Evolutionary conservation across 2,888 invertebrate species (phyloP), one percentile per base, ranked within the genome.

Genomic region (Pinctada fucata): DNA sequence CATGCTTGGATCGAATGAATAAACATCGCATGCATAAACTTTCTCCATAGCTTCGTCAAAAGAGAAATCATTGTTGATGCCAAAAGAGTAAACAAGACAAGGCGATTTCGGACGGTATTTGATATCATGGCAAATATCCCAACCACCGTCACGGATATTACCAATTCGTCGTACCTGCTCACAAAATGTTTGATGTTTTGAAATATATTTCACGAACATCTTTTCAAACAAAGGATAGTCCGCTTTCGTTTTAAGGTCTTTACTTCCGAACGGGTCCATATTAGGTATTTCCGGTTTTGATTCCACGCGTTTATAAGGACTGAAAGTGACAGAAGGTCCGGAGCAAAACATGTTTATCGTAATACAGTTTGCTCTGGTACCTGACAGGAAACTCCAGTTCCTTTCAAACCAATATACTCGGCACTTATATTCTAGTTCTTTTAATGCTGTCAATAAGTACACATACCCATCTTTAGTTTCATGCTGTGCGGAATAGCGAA

Each of bases 51-150:
- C 72, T 13, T 72, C 72, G n/a, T 72, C 72, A 31, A 31, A 31
- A 31, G 31, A 31, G 31, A 31, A 31, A 31, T 31, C 31, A 31
- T 31, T 31, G 31, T 31, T 31, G 31, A 72, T 72, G 13, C 72
- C 72, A 13, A 72, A 10, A 13, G 72, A 72, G n/a, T 72, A 72
- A 3, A 72, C 72, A 10, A 63, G 8, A 63, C 72, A 72, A 13
- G 72, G 58, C 3, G 31, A 3, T 63, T 63, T 52, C 2, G 72
- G 72, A 2, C 72, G 52, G 63, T 63, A 72, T 45, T n/a, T 16
- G 63, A 63, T 8, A 72, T 72, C 72, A 47, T 72, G 58, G 50
- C 72, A 72, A 2, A 72, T 63, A 0, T 72, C 72, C 72, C 72
- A 72, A 47, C 72, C 72, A 3, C 72, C 72, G 48, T 72, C 72